Evolutionary conservation across 2,797 vertebrate species (phyloP).

Genomic region (Rachycentron canadum): DNA sequence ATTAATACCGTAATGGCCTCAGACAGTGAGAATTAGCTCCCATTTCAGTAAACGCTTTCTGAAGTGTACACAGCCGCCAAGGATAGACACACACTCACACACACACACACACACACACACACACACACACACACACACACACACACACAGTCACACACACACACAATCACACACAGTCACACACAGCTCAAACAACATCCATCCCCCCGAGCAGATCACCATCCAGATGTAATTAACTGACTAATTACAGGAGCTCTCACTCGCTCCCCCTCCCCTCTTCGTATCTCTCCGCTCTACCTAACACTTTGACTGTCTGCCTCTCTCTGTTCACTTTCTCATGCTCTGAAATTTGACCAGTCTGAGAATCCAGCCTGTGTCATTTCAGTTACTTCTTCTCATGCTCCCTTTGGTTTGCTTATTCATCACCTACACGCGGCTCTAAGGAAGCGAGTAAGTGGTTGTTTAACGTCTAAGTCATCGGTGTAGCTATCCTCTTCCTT

Average conservation of each 20-base stretch:
- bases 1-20: conserved; percentile 99
- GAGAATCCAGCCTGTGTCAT: conserved; percentile 16
- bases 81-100: conserved; percentile 78
- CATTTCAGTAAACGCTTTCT: conserved; percentile 99
- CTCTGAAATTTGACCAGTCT: conserved; percentile 45
- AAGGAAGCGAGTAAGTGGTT: conserved; percentile 23
- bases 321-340: conserved; percentile 9
- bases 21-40: conserved; percentile 99
- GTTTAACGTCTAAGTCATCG: conserved; percentile 36
- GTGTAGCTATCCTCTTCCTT: conserved; percentile 40
- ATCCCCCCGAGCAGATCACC: conserved; percentile 97
- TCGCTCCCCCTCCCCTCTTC: conserved; percentile 54
- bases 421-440: not conserved
- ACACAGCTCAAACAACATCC: conserved; percentile 85
- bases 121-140: conserved; percentile 49
- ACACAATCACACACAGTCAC: conserved; percentile 47
- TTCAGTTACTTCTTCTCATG: conserved; percentile 15
- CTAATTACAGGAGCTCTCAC: conserved; percentile 91
- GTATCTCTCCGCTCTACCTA: conserved; percentile 58
- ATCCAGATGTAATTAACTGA: conserved; percentile 97
- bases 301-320: conserved; percentile 53
- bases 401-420: conserved; percentile 32
- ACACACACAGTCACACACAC: conserved; percentile 56
- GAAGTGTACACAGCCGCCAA: conserved; percentile 96
- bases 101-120: conserved; percentile 47